Evolutionary conservation across 2,113 vertebrate species (phyloP).

Genomic region (Nymphicus hollandicus): DNA sequence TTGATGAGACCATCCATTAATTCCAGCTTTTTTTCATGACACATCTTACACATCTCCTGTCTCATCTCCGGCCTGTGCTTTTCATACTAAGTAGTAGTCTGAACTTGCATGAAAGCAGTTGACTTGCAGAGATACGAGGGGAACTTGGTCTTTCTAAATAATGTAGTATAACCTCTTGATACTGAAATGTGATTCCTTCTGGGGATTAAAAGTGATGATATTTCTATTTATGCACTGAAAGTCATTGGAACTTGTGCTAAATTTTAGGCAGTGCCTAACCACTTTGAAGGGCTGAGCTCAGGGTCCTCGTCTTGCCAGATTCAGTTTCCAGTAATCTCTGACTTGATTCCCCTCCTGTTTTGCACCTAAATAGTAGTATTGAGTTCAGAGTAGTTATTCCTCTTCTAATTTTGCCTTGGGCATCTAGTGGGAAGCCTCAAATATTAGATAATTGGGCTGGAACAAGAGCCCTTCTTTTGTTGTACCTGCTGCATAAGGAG

Average conservation of each 20-base stretch:
- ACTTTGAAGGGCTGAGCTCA: neutral
- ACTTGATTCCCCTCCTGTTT: neutral
- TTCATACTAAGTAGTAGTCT: neutral
- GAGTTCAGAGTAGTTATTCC: neutral
- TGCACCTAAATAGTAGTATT: neutral
- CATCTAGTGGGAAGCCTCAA: neutral
- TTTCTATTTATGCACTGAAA: neutral
- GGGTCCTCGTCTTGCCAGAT: neutral
- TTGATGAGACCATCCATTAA: constrained; percentile 43
- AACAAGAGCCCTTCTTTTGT: neutral
- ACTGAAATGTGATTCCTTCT: neutral
- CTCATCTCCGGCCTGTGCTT: neutral
- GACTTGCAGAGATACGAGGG: neutral
- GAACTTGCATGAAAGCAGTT: neutral
- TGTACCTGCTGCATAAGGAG: neutral
- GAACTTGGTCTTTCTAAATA: neutral
- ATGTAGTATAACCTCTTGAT: neutral
- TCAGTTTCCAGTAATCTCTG: neutral
- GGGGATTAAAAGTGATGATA: neutral
- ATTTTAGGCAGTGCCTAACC: neutral
- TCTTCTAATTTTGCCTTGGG: neutral
- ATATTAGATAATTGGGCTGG: neutral
- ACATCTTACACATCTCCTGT: neutral
- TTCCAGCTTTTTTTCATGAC: neutral
- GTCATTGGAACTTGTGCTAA: neutral